Conservation (phyloP, 2,113 vertebrate genomes). For the Artemisiospiza belli region DNA sequence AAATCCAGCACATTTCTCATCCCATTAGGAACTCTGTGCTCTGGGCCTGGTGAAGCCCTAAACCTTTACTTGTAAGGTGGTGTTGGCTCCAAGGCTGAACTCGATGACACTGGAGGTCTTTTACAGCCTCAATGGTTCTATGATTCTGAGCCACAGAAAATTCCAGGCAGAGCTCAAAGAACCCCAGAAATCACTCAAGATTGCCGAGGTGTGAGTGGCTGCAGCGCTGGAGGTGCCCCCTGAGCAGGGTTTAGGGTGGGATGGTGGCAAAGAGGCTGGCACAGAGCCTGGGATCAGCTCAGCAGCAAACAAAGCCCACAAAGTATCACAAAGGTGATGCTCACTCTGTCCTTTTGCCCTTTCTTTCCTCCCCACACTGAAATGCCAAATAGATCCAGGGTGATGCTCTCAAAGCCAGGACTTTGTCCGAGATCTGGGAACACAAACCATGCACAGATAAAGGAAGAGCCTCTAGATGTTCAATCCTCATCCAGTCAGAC, state of each 20-base stretch:
- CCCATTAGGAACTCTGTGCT: background rate
- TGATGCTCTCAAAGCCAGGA: background rate
- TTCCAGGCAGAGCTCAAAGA: background rate
- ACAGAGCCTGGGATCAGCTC: background rate
- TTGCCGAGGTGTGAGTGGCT: background rate
- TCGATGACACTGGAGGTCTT: background rate
- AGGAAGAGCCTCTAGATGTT: background rate
- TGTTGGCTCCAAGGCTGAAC: background rate
- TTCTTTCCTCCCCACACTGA: background rate
- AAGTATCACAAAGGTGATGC: accelerated
- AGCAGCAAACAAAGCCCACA: background rate
- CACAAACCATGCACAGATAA: background rate
- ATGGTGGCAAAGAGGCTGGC: accelerated
- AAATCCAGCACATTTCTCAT: background rate
- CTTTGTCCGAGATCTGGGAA: background rate
- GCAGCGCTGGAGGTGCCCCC: background rate
- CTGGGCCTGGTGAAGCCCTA: background rate
- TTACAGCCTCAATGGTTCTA: too few relatives aligned
- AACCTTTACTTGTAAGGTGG: background rate
- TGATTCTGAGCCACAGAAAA: background rate
- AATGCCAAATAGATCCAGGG: background rate
- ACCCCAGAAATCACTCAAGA: accelerated
- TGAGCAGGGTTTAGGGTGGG: background rate
- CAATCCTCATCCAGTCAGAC: background rate
- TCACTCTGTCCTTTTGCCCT: background rate